Conservation (phyloP, 2,888 invertebrate species). For the Heliconius sara region DNA sequence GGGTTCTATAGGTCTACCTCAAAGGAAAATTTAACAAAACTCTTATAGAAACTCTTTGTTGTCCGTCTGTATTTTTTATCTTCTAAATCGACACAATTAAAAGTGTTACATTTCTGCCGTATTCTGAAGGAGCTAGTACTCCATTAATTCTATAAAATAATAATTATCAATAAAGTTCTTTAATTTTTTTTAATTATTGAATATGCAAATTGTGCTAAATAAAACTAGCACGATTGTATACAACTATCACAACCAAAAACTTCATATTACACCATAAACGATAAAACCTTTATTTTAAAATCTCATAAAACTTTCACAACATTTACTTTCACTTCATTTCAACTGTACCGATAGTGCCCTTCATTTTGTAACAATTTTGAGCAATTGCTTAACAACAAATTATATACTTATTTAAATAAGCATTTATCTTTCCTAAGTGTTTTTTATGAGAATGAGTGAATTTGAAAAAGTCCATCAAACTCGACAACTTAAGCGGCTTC, state of each 20-base stretch:
- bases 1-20: too few relatives aligned
- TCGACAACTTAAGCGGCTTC: too few relatives aligned
- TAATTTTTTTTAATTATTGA: background rate
- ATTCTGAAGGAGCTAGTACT: background rate
- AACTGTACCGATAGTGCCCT: background rate
- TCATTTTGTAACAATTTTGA: background rate
- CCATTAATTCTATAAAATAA: background rate
- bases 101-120: too few relatives aligned
- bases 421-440: background rate
- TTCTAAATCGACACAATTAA: too few relatives aligned
- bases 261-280: background rate
- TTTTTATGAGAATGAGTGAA: background rate
- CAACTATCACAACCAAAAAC: background rate
- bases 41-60: too few relatives aligned
- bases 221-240: background rate
- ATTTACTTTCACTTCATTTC: background rate
- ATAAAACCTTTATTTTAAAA: background rate
- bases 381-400: background rate
- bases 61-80: too few relatives aligned
- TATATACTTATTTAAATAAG: too few relatives aligned
- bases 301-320: constrained; percentile 2
- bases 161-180: background rate
- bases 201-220: background rate
- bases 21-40: too few relatives aligned
- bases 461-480: too few relatives aligned